phyloP scores from a whole-genome alignment of 1,140 invertebrate genomes.

The Paralvinella palmiformis region DNA sequence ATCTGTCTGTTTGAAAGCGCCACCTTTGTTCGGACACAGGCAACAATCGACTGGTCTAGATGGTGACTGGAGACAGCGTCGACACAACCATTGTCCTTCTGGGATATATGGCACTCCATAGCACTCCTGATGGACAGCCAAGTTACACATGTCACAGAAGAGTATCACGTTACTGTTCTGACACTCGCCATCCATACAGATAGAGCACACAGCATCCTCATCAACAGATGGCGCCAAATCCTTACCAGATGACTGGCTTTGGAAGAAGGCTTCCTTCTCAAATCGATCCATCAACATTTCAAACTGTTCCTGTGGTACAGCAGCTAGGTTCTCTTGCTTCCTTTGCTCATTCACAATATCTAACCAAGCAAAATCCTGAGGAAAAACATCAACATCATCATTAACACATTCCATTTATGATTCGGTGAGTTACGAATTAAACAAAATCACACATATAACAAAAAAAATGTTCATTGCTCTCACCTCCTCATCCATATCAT shows the following conservation, averaged over 20 bases:
- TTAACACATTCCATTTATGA: too few species aligned
- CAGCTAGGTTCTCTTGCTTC: conserved; percentile 13
- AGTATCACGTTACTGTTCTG: conserved; percentile 92
- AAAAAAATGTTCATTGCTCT: conserved; percentile 12
- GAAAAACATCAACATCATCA: conserved; percentile 9
- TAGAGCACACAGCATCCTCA: conserved; percentile 97
- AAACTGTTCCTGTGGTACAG: conserved; percentile 64
- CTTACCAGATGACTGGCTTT: conserved; percentile 27
- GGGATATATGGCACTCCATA: conserved; percentile 99
- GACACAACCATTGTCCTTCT: conserved; percentile 96
- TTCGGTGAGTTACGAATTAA: neutral
- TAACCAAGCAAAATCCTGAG: conserved; percentile 79
- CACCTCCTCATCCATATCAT: conserved; percentile 93
- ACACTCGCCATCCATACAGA: conserved; percentile 85
- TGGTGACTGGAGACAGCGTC: conserved; percentile 89
- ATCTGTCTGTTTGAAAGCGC: conserved; percentile 98
- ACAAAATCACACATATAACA: neutral
- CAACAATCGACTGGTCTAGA: conserved; percentile 93
- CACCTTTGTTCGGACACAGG: conserved; percentile 94
- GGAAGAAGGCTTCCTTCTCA: conserved; percentile 94
- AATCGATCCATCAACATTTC: conserved; percentile 93
- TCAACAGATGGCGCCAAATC: conserved; percentile 65
- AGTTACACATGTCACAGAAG: conserved; percentile 99
- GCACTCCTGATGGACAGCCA: conserved; percentile 98
- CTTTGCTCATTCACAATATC: conserved; percentile 68